Evolutionary conservation across 2,888 invertebrate genomes (phyloP), one percentile per base, ranked within the genome.

Genomic region (Drosophila meridionalis): DNA sequence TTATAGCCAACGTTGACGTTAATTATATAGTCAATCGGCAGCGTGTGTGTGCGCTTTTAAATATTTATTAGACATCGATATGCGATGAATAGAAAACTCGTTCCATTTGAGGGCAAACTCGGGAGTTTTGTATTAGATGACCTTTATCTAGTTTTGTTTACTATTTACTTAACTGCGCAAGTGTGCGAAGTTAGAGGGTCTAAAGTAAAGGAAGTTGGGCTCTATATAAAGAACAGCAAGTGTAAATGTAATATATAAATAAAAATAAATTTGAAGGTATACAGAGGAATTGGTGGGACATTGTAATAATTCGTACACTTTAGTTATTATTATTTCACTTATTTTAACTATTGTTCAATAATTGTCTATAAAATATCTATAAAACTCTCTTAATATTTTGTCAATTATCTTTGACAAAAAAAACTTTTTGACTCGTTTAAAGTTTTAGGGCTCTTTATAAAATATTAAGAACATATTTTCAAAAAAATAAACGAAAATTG

Each of bases 41-140:
- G 14, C 36, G 78, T 73, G 70, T 80, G 40, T 56, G 71, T 53
- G 61, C 55, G 74, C 57, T 76, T 76, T 87, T 80, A 69, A 87
- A 89, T 87, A 87, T 79, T 84, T 87, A 80, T 74, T 76, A 69
- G 74, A 58, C 30, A 73, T 53, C 68, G 61, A 72, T 80, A 52
- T 60, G 48, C 76, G 72, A 65, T 80, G 64, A 62, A 63, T 78
- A 53, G 42, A 38, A 77, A 84, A 84, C 89, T 62, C 58, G 89
- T 85, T 89, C 56, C n/a, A 48, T 71, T 79, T 75, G 59, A 73
- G 70, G 78, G 62, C 69, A 50, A 30, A 32, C 52, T 65, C 20
- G 63, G 53, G 52, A 43, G 30, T 38, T 20, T 20, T 47, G 30
- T 26, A 40, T 40, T 47, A 56, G 63, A 62, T 80, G 73, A 76